Percentiles rank a stretch among this genome's conserved stretches.
These are phyloP conservation scores for Iselma pallidipennis DNA, from an alignment of 2,888 invertebrate genomes.

Conservation along the genomic window DNA sequence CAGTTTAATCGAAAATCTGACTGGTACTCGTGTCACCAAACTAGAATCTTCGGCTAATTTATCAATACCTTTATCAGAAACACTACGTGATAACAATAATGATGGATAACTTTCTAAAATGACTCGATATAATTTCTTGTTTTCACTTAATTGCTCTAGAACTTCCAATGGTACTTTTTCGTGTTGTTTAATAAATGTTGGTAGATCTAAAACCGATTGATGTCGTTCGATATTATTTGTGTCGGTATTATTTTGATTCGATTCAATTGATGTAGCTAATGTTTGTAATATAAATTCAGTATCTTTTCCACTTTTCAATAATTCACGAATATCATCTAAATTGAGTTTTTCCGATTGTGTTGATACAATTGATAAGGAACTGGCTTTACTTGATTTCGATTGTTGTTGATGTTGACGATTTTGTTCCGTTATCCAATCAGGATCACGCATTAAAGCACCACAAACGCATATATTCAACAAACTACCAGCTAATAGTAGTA, in stretches of 20 bases:
- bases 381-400: slow-evolving; percentile 40
- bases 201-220: slow-evolving; percentile 73
- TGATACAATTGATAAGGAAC: slow-evolving; percentile 52
- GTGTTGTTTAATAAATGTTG: slow-evolving; percentile 71
- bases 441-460: slow-evolving; percentile 85
- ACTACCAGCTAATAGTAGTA: slow-evolving; percentile 79
- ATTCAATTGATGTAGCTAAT: slow-evolving; percentile 64
- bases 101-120: slow-evolving; percentile 76
- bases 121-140: slow-evolving; percentile 69
- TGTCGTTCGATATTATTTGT: slow-evolving; percentile 58
- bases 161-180: slow-evolving; percentile 70
- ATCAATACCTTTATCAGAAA: slow-evolving; percentile 66
- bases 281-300: slow-evolving; percentile 69
- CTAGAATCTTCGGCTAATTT: slow-evolving; percentile 48
- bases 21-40: slow-evolving; percentile 53
- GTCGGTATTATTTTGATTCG: slow-evolving; percentile 53
- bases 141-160: slow-evolving; percentile 65
- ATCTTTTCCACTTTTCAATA: slow-evolving; percentile 72
- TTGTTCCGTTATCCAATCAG: slow-evolving; percentile 80
- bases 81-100: slow-evolving; percentile 65
- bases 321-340: slow-evolving; percentile 67
- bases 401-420: slow-evolving; percentile 46
- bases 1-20: slow-evolving; percentile 68
- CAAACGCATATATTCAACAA: slow-evolving; percentile 84
- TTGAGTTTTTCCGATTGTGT: slow-evolving; percentile 62